Evolutionary conservation across 2,888 invertebrate species (phyloP).

Genomic region (Meloe dianella): DNA sequence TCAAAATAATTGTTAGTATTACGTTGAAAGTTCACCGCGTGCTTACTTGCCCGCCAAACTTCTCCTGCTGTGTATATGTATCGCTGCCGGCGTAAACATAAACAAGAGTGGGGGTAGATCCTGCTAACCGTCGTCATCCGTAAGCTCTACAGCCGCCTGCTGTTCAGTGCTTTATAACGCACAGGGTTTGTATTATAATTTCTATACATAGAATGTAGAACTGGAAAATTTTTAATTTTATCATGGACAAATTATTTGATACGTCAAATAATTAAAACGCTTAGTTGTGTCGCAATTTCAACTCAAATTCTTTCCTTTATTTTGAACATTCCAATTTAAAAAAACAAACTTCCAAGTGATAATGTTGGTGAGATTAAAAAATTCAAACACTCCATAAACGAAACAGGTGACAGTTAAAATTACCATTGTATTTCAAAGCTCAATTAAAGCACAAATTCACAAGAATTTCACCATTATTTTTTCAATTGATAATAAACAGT

Average conservation of each 20-base stretch:
- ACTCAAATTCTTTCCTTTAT: background rate
- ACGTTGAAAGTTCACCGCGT: conserved; percentile 28
- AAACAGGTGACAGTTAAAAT: too few species aligned
- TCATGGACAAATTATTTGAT: too few species aligned
- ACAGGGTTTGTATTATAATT: background rate
- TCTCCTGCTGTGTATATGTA: conserved; percentile 52
- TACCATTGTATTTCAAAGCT: too few species aligned
- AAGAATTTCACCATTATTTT: too few species aligned
- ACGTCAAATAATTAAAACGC: background rate
- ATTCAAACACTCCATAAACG: too few species aligned
- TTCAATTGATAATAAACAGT: too few species aligned
- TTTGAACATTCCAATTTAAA: too few species aligned
- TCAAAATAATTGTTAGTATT: conserved; percentile 26
- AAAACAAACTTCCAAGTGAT: too few species aligned
- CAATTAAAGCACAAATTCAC: too few species aligned
- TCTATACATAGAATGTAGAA: background rate
- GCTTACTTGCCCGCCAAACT: conserved; percentile 37
- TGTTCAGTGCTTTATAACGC: background rate
- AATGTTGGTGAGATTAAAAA: too few species aligned
- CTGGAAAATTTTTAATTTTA: background rate
- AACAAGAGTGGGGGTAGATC: conserved; percentile 54
- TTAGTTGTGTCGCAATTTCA: background rate
- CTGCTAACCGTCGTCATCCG: conserved; percentile 25
- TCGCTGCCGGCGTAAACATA: conserved; percentile 57
- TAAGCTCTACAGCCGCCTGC: conserved; percentile 21